These are phyloP conservation scores for Eubucco bourcierii DNA, from an alignment of 2,113 vertebrate genomes.

Conservation along the genomic window DNA sequence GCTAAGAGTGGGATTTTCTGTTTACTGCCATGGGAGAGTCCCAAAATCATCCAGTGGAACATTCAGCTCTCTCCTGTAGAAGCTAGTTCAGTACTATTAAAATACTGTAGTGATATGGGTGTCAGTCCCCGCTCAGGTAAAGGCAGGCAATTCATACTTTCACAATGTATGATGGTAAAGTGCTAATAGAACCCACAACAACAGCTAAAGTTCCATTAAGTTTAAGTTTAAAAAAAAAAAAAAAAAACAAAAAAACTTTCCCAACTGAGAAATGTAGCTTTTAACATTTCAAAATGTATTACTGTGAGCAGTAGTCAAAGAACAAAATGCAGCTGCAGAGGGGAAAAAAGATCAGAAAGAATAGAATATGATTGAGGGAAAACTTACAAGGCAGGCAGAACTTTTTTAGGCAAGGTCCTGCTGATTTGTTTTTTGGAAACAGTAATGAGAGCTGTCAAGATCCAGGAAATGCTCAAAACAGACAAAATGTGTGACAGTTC, in stretches of 20 bases:
- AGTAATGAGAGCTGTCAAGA: not conserved
- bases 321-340: not conserved
- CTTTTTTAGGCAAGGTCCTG: not conserved
- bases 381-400: not conserved
- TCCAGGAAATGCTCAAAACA: constrained; percentile 6
- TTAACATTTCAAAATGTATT: not conserved
- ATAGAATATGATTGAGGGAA: not conserved
- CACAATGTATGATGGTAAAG: not conserved
- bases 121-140: not conserved
- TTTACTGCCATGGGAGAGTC: not conserved
- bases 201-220: not conserved
- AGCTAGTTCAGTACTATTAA: not conserved
- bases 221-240: not conserved
- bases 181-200: not conserved
- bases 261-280: not conserved
- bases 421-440: constrained; percentile 1
- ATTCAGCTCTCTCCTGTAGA: not conserved
- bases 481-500: constrained; percentile 12
- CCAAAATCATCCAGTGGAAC: not conserved
- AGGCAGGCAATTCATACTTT: not conserved
- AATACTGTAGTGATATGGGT: not conserved
- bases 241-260: not conserved
- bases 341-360: not conserved
- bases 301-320: not conserved
- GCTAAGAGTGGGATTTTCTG: rapidly evolving